Base-by-base conservation (phyloP, 1,140 invertebrate species). In the Zaprionus camerounensis region DNA sequence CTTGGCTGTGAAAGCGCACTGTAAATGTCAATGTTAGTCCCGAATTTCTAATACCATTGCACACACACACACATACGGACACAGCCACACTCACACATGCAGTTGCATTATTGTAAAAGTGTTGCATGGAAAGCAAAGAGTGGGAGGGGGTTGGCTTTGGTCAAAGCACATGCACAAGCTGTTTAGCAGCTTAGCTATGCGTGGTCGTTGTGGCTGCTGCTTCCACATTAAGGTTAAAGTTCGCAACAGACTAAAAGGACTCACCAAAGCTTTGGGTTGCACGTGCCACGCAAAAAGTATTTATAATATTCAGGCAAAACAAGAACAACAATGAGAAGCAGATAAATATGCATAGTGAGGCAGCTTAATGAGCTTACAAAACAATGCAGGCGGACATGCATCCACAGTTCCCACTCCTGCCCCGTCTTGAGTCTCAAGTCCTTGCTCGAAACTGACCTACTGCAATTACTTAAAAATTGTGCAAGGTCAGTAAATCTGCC, bases 21-120 rank as follows among this genome's bases (percentile, higher is more conserved):
- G 41, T 83, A 76, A 87, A 84, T 78, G 78, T 83, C 84, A 83
- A 65, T 81, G 80, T 78, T 70, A 68, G 53, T 69, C 72, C 53
- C 80, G 76, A 75, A 75, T 76, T 87, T 80, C 73, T 81, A 83
- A 88, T 78, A 56, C 78, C 78, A 88, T 78, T 17, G 7, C n/a
- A 15, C 12, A 15, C 4, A 44, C n/a, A 17, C 73, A 56, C 28
- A 13, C 20, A 20, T 1, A 44, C 41, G 7, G 70, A 56, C 20
- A 12, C 56, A 36, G 6, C 55, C 46, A 36, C 24, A 24, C 11
- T 1, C 15, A 65, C n/a, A 58, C 11, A 22, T 77, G 74, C 81
- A 81, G 66, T 71, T 83, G 78, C 84, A 81, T 73, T 83, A 71
- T 82, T 51, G 22, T 78, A 34, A 76, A 71, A 82, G 71, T 71